Evolutionary conservation across 2,888 invertebrate genomes (phyloP).

Genomic region (Thereva nobilitata): DNA sequence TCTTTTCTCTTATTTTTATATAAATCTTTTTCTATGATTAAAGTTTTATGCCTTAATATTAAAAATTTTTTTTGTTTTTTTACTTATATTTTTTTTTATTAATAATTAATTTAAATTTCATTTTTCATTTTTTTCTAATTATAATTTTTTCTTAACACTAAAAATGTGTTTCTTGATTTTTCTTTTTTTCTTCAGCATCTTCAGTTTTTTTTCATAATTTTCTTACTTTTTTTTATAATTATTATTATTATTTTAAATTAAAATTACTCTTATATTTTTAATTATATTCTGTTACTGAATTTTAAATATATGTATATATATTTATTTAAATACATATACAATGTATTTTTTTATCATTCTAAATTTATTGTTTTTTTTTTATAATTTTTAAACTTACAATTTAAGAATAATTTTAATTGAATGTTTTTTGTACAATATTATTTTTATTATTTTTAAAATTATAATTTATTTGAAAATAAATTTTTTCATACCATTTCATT

Average conservation of each 20-base stretch:
- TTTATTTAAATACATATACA: too few relatives aligned
- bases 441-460: not conserved
- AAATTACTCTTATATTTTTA: conserved; percentile 11
- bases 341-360: too few relatives aligned
- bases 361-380: not conserved
- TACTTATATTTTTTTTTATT: too few relatives aligned
- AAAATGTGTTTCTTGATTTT: too few relatives aligned
- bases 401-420: conserved; percentile 37
- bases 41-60: not conserved
- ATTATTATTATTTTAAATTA: conserved; percentile 24
- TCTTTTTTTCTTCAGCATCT: too few relatives aligned
- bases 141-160: too few relatives aligned
- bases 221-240: conserved; percentile 20
- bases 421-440: conserved; percentile 25
- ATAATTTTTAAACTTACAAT: conserved; percentile 16
- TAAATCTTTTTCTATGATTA: too few relatives aligned
- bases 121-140: not conserved
- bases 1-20: too few relatives aligned
- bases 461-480: conserved; percentile 35
- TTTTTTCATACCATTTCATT: conserved; percentile 13
- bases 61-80: not conserved
- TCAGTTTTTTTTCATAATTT: not conserved
- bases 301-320: too few relatives aligned
- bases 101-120: too few relatives aligned
- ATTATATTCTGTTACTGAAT: not conserved